phyloP scores from a whole-genome alignment of 2,888 invertebrate genomes.

The Dasysyrphus albostriatus region DNA sequence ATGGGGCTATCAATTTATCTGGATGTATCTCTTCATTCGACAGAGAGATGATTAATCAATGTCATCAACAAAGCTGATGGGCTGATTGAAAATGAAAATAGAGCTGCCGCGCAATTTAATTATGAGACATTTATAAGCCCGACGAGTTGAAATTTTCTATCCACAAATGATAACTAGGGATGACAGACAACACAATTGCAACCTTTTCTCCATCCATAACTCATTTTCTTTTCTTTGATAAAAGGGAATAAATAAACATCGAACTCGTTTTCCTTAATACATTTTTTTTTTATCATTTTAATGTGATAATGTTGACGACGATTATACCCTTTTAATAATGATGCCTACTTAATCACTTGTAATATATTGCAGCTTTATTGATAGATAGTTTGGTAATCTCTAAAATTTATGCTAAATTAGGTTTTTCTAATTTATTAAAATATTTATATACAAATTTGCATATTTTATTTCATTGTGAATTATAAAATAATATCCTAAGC shows the following conservation, averaged over 20 bases:
- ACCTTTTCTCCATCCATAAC: constrained; percentile 15
- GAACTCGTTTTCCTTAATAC: constrained; percentile 4
- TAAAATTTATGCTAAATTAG: constrained; percentile 62
- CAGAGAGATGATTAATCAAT: constrained; percentile 74
- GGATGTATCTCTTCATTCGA: constrained; percentile 53
- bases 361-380: constrained; percentile 56
- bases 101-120: constrained; percentile 68
- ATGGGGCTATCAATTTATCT: constrained; percentile 65
- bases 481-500: neutral
- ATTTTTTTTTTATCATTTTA: constrained; percentile 14
- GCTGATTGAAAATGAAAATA: constrained; percentile 73
- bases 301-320: constrained; percentile 54
- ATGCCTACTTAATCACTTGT: constrained; percentile 68
- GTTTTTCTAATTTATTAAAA: constrained; percentile 25
- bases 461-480: neutral
- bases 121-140: constrained; percentile 70
- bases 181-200: constrained; percentile 49
- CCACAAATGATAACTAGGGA: constrained; percentile 44
- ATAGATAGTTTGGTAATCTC: constrained; percentile 67
- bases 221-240: constrained; percentile 5
- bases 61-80: constrained; percentile 68
- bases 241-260: constrained; percentile 46
- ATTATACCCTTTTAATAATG: constrained; percentile 54
- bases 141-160: constrained; percentile 41
- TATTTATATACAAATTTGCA: constrained; percentile 20